These are phyloP conservation scores for Dromas ardeola DNA, from an alignment of 2,113 vertebrate genomes.

Conservation along the genomic window DNA sequence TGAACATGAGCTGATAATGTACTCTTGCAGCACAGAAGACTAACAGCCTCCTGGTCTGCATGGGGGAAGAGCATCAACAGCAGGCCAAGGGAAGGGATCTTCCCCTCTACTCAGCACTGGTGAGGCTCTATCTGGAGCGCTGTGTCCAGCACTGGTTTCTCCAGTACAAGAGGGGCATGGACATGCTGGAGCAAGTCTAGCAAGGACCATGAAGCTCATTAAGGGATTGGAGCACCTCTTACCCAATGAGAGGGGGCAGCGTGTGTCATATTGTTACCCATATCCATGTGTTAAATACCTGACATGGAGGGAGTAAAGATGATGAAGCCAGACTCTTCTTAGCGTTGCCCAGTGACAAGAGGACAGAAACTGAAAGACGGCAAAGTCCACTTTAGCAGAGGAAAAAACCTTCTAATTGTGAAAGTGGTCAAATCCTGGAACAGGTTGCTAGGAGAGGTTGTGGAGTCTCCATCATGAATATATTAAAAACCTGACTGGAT, in stretches of 20 bases:
- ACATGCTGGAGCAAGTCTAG: background rate
- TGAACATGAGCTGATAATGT: background rate
- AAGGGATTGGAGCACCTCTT: background rate
- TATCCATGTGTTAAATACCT: background rate
- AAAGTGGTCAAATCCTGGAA: background rate
- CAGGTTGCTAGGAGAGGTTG: background rate
- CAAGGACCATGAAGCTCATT: background rate
- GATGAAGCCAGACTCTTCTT: background rate
- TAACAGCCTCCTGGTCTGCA: background rate
- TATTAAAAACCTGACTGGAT: background rate
- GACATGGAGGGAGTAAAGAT: background rate
- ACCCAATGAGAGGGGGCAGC: background rate
- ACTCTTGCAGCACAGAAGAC: background rate
- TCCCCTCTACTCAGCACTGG: background rate
- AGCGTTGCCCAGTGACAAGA: background rate
- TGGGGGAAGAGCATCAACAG: background rate
- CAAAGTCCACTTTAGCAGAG: background rate
- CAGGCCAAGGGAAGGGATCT: background rate
- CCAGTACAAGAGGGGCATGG: background rate
- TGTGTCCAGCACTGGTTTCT: background rate
- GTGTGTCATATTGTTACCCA: background rate
- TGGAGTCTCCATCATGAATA: background rate
- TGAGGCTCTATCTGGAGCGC: background rate
- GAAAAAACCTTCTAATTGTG: background rate
- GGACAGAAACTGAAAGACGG: background rate